phyloP scores from a whole-genome alignment of 2,797 vertebrate genomes.

The Eurystomus glaucurus region DNA sequence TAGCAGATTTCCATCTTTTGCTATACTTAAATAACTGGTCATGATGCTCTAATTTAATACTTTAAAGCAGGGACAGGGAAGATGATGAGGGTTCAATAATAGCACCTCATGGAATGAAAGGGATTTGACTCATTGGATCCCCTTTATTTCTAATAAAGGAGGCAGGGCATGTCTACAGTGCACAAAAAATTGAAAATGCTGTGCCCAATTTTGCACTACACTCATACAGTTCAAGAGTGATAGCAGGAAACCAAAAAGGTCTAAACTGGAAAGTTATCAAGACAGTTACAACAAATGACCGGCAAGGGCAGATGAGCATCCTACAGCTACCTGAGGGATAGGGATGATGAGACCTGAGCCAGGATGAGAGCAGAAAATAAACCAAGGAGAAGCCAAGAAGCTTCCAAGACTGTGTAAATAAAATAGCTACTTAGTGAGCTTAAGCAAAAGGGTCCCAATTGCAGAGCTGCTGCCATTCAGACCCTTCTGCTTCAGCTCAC shows the following conservation, averaged over 20 bases:
- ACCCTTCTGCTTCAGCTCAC: background rate
- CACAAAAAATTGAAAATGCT: background rate
- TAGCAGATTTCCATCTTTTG: slow-evolving; percentile 44
- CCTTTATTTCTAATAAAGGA: background rate
- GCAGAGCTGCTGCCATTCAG: rapidly evolving
- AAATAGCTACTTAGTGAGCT: background rate
- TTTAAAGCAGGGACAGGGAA: slow-evolving; percentile 8
- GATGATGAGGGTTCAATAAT: background rate
- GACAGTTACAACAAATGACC: background rate
- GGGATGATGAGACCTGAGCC: background rate
- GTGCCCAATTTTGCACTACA: background rate
- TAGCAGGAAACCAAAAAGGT: background rate
- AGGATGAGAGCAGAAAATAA: background rate
- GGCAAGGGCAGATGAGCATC: background rate
- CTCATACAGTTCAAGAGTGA: background rate
- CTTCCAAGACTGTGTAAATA: background rate
- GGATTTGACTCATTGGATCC: background rate
- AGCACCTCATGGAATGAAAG: background rate
- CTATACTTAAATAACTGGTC: slow-evolving; percentile 44
- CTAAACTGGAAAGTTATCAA: background rate
- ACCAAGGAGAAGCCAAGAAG: background rate
- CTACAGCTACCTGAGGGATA: background rate
- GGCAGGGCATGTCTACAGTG: background rate
- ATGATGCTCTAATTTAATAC: background rate
- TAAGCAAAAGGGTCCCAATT: background rate